Base-by-base conservation (phyloP, 2,797 vertebrate genomes). In the Pseudochirops cupreus region DNA sequence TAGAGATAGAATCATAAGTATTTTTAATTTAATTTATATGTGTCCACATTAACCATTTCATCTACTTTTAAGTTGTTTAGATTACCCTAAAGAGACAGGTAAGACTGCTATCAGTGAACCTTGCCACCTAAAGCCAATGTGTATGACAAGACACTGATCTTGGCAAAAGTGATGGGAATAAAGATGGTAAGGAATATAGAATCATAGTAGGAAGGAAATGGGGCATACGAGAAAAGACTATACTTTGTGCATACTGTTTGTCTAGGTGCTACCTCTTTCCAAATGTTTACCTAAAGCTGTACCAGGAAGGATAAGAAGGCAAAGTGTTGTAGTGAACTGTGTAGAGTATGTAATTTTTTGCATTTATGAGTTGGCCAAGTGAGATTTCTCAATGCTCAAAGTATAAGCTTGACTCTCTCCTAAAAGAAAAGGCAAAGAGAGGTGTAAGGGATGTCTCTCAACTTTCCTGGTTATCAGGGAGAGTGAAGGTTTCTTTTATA, bases 61-160 rank as follows among this genome's bases (percentile, higher is more conserved):
- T 92, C 96, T 92, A 56, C 57, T 92, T 96, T 93, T n/a, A 31
- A 94, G 29, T 46, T 87, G 92, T 91, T 62, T n/a, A 59, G 33
- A 31, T 91, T 95, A n/a, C 14, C 14, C 10, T n/a, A 91, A 91
- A 87, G 29, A 94, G n/a, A 91, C 2, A 33, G n/a, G 0, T 67
- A 56, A 56, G n/a, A 11, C 28, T 13, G 39, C 93, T 50, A 89
- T 90, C 91, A 82, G 46, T 57, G 21, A 92, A 50, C 57, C 7
- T 67, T 21, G 2, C 18, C 52, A 50, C 13, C 1, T 52, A 96
- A 82, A 91, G 31, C 24, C 96, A 92, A 95, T 13, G 4, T 0
- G 56, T 91, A n/a, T 89, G 28, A 24, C 13, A 4, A 92, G 11
- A 82, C 28, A 24, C 1, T 62, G 28, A 67, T 31, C 11, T 21